phyloP scores from a whole-genome alignment of 1,140 invertebrate genomes.

The Akabosia matsudoensis region DNA sequence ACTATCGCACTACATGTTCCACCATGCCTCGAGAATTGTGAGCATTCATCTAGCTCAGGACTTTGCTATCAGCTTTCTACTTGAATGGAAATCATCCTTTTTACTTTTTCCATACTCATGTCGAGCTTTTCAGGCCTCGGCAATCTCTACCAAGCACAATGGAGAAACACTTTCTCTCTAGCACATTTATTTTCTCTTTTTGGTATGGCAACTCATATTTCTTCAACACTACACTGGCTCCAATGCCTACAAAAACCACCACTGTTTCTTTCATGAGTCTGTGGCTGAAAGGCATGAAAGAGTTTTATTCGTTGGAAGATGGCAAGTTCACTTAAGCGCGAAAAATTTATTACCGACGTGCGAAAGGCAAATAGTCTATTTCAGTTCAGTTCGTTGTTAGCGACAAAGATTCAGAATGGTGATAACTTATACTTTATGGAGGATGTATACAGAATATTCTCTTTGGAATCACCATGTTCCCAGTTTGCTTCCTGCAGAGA shows the following conservation, averaged over 20 bases:
- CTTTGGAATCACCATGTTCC: too few species aligned
- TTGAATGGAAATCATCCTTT: slow-evolving; percentile 5
- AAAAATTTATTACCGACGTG: slow-evolving; percentile 20
- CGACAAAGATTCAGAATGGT: background rate
- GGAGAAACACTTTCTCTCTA: slow-evolving; percentile 12
- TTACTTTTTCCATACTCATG: background rate
- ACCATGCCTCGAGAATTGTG: too few species aligned
- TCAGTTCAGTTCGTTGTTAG: slow-evolving; percentile 1
- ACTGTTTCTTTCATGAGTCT: background rate
- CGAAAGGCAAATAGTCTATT: slow-evolving; percentile 23
- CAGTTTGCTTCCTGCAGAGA: too few species aligned
- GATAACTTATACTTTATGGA: background rate
- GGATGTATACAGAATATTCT: too few species aligned
- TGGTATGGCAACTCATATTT: background rate
- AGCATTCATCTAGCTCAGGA: too few species aligned
- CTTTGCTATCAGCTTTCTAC: slow-evolving; percentile 16
- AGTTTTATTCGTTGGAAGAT: slow-evolving; percentile 5
- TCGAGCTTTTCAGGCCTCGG: background rate
- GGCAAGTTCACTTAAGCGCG: slow-evolving; percentile 18
- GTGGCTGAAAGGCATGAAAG: background rate
- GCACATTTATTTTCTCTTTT: background rate
- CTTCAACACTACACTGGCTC: background rate
- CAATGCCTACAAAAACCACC: background rate
- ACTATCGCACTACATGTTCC: background rate
- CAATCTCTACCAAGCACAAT: background rate